Evolutionary conservation across 2,797 vertebrate species (phyloP).

Genomic region (Hippocampus kuda): DNA sequence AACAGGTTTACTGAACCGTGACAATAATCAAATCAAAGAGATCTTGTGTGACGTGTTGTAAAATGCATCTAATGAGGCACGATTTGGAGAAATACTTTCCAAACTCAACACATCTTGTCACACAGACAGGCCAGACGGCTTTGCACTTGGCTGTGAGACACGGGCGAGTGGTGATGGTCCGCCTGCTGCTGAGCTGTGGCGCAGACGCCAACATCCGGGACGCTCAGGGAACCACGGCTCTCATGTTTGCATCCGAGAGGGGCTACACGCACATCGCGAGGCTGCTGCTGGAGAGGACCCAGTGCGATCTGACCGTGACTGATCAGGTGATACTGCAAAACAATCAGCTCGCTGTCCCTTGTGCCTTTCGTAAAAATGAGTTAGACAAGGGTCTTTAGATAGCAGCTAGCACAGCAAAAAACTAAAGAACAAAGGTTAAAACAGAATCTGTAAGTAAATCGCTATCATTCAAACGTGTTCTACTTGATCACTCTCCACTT

Average conservation of each 20-base stretch:
- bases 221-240: slow-evolving; percentile 75
- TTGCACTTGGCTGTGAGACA: slow-evolving; percentile 88
- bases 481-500: too few relatives aligned
- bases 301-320: slow-evolving; percentile 69
- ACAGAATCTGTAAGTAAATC: too few relatives aligned
- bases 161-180: slow-evolving; percentile 80
- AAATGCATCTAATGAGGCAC: not conserved
- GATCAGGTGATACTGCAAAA: slow-evolving; percentile 71
- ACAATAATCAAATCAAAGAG: too few relatives aligned
- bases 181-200: slow-evolving; percentile 76
- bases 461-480: too few relatives aligned
- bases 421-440: too few relatives aligned
- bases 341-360: too few relatives aligned
- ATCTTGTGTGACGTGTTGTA: too few relatives aligned
- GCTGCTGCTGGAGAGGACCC: slow-evolving; percentile 79
- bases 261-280: slow-evolving; percentile 75
- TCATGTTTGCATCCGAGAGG: slow-evolving; percentile 84
- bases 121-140: slow-evolving; percentile 82
- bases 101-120: not conserved
- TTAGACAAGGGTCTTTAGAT: too few relatives aligned
- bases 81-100: not conserved
- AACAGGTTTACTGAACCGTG: too few relatives aligned
- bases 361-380: too few relatives aligned
- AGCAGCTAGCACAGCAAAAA: too few relatives aligned
- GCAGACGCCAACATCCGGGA: slow-evolving; percentile 84